A percentile compares a stretch with the other conserved stretches of the same genome.
These are phyloP conservation scores for Chionis minor DNA, from an alignment of 2,113 vertebrate genomes.

Conservation along the genomic window DNA sequence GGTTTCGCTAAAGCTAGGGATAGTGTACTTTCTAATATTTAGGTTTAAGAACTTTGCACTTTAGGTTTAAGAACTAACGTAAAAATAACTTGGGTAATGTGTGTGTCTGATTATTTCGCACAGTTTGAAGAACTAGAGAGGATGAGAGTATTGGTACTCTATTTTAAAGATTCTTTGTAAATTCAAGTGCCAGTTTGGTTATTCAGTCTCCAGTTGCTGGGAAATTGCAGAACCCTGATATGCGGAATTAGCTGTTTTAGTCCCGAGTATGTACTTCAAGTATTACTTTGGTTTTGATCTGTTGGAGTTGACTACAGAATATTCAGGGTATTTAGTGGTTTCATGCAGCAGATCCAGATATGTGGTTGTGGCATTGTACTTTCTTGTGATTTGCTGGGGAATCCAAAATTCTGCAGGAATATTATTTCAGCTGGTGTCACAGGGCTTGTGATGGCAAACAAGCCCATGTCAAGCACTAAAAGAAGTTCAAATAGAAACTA, in stretches of 20 bases:
- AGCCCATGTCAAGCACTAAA: neutral
- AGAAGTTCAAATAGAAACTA: neutral
- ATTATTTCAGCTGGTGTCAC: neutral
- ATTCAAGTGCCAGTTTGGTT: neutral
- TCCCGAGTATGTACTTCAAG: neutral
- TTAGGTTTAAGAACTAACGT: neutral
- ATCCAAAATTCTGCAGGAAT: neutral
- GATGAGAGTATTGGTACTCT: neutral
- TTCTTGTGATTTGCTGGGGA: neutral
- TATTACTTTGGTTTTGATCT: neutral
- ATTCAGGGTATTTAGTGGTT: neutral
- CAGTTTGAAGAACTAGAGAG: neutral
- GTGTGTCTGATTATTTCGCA: rapidly evolving
- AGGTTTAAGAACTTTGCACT: neutral
- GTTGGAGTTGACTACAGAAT: neutral
- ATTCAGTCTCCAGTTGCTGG: neutral
- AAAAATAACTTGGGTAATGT: neutral
- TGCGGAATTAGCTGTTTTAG: neutral
- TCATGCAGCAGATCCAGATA: neutral
- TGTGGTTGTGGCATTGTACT: rapidly evolving
- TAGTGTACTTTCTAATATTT: neutral
- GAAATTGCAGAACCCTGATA: rapidly evolving
- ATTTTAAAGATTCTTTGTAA: neutral
- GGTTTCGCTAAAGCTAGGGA: neutral
- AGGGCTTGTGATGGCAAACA: neutral